Evolutionary conservation across 2,113 vertebrate genomes (phyloP).

Genomic region (Noturus placidus): DNA sequence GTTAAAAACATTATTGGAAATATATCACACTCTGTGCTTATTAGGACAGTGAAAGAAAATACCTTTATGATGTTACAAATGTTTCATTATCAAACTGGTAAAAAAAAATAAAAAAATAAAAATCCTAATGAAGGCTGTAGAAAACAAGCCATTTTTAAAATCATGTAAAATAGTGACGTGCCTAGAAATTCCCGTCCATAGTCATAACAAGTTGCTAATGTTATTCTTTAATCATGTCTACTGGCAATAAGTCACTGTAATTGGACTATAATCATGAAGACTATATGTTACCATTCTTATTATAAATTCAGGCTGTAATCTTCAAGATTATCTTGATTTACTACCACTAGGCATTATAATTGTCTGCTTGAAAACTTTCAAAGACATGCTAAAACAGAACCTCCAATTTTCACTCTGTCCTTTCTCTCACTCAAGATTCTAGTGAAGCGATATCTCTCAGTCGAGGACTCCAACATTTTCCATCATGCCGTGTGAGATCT

Average conservation of each 20-base stretch:
- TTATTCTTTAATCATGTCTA: slow-evolving; percentile 3
- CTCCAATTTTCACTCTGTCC: background rate
- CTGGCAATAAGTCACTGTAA: background rate
- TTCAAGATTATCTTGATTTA: background rate
- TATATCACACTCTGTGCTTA: background rate
- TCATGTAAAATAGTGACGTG: background rate
- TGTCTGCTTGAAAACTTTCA: background rate
- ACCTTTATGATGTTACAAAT: background rate
- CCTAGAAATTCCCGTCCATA: background rate
- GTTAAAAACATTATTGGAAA: background rate
- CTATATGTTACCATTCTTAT: background rate
- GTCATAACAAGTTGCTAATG: background rate
- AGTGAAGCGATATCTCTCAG: background rate
- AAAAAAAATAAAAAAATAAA: background rate
- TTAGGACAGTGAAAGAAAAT: background rate
- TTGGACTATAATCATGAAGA: background rate
- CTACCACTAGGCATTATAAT: background rate
- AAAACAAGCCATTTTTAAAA: background rate
- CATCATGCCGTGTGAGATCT: slow-evolving; percentile 78
- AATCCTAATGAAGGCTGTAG: background rate
- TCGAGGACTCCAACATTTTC: slow-evolving; percentile 80
- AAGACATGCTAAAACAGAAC: background rate
- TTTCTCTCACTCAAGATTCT: background rate
- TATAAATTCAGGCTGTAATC: background rate
- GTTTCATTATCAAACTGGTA: background rate